Percentiles rank a stretch among this genome's conserved stretches.
Evolutionary conservation across 2,888 invertebrate genomes (phyloP).

Genomic region (Drosophila tripunctata): DNA sequence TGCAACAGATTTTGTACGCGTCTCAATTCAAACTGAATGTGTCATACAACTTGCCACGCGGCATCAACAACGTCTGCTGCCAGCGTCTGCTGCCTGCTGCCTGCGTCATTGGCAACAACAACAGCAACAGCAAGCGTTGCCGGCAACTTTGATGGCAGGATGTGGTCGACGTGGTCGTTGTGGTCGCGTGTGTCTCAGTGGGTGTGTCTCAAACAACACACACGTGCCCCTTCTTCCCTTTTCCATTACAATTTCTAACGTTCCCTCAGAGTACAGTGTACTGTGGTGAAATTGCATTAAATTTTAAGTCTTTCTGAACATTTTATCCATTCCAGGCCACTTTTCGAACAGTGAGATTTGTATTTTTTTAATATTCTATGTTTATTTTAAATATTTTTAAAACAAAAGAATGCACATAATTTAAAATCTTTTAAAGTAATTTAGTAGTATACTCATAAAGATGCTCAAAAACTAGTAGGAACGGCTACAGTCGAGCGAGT

Average conservation of each 20-base stretch:
- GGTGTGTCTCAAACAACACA: slow-evolving; percentile 10
- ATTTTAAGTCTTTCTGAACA: not conserved
- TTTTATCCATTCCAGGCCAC: no score
- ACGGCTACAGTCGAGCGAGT: no score
- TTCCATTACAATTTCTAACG: not conserved
- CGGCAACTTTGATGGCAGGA: slow-evolving; percentile 65
- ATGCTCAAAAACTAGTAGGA: no score
- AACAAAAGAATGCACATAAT: no score
- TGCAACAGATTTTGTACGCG: slow-evolving; percentile 65
- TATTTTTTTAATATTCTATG: no score
- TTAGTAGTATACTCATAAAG: no score
- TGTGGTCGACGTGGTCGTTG: slow-evolving; percentile 26
- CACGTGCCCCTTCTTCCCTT: not conserved
- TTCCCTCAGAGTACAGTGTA: not conserved
- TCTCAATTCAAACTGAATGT: slow-evolving; percentile 48
- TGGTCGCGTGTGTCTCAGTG: slow-evolving; percentile 32
- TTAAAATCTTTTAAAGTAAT: no score
- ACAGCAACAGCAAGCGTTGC: slow-evolving; percentile 18
- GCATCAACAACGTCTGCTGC: slow-evolving; percentile 35
- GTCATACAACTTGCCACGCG: slow-evolving; percentile 14
- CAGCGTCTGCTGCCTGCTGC: slow-evolving; percentile 15
- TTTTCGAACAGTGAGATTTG: no score
- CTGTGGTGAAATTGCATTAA: not conserved
- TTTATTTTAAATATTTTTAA: no score
- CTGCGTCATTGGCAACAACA: slow-evolving; percentile 40